Percentiles rank a stretch among this genome's conserved stretches.
phyloP scores from a whole-genome alignment of 2,797 vertebrate genomes.

The Microctenopoma stevenorrisi region DNA sequence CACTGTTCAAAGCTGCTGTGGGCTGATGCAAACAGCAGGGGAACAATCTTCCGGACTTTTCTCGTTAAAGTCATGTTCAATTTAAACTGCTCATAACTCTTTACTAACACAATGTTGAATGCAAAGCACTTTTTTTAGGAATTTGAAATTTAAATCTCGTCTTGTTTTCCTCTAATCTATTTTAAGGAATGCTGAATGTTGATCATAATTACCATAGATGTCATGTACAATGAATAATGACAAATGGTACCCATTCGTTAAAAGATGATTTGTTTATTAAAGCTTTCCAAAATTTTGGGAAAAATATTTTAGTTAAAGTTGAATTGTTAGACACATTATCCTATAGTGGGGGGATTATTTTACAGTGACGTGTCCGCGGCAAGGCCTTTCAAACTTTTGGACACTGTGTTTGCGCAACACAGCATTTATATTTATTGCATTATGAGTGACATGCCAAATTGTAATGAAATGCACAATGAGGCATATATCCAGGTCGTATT shows the following conservation, averaged over 20 bases:
- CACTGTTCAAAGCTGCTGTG: conserved; percentile 41
- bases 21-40: conserved; percentile 54
- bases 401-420: conserved; percentile 27
- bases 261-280: background rate
- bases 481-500: conserved; percentile 43
- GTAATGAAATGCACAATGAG: conserved; percentile 56
- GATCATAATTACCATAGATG: background rate
- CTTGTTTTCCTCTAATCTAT: background rate
- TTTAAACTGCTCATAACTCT: conserved; percentile 42
- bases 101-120: conserved; percentile 9
- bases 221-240: background rate
- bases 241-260: background rate
- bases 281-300: background rate
- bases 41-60: conserved; percentile 43
- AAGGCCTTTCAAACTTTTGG: conserved; percentile 33
- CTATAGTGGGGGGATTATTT: conserved; percentile 1
- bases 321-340: conserved; percentile 1
- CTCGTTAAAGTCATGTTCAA: conserved; percentile 59
- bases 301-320: background rate
- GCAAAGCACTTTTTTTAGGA: background rate
- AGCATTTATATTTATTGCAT: conserved; percentile 35
- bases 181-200: background rate
- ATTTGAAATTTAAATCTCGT: background rate
- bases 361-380: conserved; percentile 19
- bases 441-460: conserved; percentile 43